These are phyloP conservation scores for Enteromius anoplus DNA, from an alignment of 2,797 vertebrate genomes.

Conservation along the genomic window DNA sequence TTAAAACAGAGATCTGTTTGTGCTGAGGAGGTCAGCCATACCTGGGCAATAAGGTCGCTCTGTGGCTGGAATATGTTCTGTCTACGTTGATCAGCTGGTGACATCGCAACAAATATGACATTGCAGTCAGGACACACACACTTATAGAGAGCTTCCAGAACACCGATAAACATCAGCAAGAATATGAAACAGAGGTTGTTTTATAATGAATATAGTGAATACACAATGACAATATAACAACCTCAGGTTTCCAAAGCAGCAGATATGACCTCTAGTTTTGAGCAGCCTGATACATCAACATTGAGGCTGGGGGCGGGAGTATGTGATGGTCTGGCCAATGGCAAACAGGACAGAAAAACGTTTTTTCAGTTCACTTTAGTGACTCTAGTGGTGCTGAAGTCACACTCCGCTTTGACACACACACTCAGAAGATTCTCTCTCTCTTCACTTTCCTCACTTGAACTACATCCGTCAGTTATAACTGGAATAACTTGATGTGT, in stretches of 20 bases:
- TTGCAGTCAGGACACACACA: too few relatives aligned
- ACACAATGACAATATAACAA: neutral
- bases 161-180: neutral
- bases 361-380: neutral
- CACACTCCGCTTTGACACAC: neutral
- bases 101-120: neutral
- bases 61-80: neutral
- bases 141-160: neutral
- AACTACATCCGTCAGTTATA: neutral
- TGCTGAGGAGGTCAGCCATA: neutral
- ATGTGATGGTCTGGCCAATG: neutral
- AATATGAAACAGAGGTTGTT: neutral
- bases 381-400: neutral
- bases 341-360: too few relatives aligned
- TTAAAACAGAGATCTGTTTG: neutral
- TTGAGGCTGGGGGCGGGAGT: too few relatives aligned
- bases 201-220: too few relatives aligned
- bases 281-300: too few relatives aligned
- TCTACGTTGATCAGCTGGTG: neutral
- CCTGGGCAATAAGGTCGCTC: neutral
- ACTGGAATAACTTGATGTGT: slow-evolving; percentile 27
- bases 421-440: neutral
- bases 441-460: neutral
- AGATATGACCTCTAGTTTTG: neutral
- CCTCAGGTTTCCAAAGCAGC: too few relatives aligned